These are phyloP conservation scores for Uloborus diversus DNA, from an alignment of 1,140 invertebrate genomes.

Conservation along the genomic window DNA sequence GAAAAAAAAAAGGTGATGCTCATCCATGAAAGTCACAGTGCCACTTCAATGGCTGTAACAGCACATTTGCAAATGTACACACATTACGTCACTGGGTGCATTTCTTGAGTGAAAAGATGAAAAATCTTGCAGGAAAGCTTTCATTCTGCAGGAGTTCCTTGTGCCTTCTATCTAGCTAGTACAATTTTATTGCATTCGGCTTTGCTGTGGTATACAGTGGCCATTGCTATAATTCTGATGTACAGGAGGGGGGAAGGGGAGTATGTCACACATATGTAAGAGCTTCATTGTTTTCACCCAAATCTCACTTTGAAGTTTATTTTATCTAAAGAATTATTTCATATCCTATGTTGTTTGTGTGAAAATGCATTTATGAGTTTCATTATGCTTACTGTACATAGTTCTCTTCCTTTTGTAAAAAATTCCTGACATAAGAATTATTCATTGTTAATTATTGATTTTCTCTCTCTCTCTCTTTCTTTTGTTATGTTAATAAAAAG, in stretches of 20 bases:
- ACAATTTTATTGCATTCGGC: slow-evolving; percentile 41
- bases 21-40: too few species aligned
- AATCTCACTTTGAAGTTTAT: neutral
- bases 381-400: too few species aligned
- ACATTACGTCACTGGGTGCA: slow-evolving; percentile 4
- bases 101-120: slow-evolving; percentile 17
- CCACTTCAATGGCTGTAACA: slow-evolving; percentile 1
- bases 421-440: too few species aligned
- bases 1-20: neutral
- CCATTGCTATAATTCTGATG: slow-evolving; percentile 36
- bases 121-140: slow-evolving; percentile 14
- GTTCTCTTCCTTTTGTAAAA: too few species aligned
- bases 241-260: slow-evolving; percentile 16
- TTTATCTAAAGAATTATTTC: neutral
- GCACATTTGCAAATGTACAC: neutral
- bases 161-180: slow-evolving; percentile 56
- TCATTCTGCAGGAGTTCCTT: slow-evolving; percentile 47
- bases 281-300: neutral
- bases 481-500: too few species aligned
- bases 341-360: too few species aligned
- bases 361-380: too few species aligned
- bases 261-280: neutral
- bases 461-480: too few species aligned
- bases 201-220: slow-evolving; percentile 37
- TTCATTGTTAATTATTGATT: too few species aligned